These are phyloP conservation scores for Cryptocephalus primarius DNA, from an alignment of 2,888 invertebrate species.

Conservation along the genomic window DNA sequence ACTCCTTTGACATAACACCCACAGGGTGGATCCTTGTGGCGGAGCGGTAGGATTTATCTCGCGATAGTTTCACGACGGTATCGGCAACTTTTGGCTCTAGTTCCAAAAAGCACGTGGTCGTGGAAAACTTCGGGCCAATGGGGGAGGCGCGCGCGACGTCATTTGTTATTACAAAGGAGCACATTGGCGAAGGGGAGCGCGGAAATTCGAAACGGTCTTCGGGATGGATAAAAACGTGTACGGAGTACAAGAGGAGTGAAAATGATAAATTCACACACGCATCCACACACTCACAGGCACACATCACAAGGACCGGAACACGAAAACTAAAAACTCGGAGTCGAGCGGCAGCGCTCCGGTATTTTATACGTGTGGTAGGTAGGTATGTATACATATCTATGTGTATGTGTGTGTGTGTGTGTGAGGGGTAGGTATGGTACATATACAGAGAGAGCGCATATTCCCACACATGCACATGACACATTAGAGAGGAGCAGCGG, in stretches of 20 bases:
- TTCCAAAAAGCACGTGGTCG: slow-evolving; percentile 16
- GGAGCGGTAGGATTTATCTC: too few species aligned
- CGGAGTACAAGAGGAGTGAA: slow-evolving; percentile 3
- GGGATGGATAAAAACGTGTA: not conserved
- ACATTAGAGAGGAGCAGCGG: slow-evolving; percentile 10
- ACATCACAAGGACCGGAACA: slow-evolving; percentile 16
- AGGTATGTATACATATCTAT: not conserved
- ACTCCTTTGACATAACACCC: too few species aligned
- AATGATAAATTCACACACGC: not conserved
- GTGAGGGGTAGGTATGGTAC: slow-evolving; percentile 4
- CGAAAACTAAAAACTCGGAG: slow-evolving; percentile 13
- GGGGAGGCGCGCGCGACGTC: slow-evolving; percentile 14
- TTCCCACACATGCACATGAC: slow-evolving; percentile 21
- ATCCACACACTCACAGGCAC: not conserved
- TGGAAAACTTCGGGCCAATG: slow-evolving; percentile 13
- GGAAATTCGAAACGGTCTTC: not conserved
- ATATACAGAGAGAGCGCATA: slow-evolving; percentile 17
- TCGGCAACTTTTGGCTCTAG: too few species aligned
- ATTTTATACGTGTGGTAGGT: too few species aligned
- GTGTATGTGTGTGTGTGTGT: slow-evolving; percentile 2
- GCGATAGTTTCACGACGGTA: too few species aligned
- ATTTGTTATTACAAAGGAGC: slow-evolving; percentile 25
- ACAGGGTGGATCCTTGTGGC: too few species aligned
- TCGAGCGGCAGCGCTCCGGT: not conserved
- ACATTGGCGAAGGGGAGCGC: slow-evolving; percentile 13